phyloP scores from a whole-genome alignment of 1,140 invertebrate species.

The Drosophila azteca region DNA sequence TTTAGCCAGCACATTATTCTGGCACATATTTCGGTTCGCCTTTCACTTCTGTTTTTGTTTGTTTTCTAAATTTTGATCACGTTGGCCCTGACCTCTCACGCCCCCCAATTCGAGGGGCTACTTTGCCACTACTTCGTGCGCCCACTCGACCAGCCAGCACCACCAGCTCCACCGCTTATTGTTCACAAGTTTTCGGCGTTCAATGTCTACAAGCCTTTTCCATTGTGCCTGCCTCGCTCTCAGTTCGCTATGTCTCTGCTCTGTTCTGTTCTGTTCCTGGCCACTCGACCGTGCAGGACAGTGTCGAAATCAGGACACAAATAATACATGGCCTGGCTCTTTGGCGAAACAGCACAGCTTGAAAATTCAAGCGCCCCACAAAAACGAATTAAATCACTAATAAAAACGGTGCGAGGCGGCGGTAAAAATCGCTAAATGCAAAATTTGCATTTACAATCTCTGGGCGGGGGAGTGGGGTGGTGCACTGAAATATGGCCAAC shows the following conservation, averaged over 20 bases:
- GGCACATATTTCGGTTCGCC: constrained; percentile 40
- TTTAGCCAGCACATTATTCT: constrained; percentile 23
- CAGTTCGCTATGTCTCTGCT: background rate
- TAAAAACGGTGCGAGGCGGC: constrained; percentile 44
- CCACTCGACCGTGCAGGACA: constrained; percentile 32
- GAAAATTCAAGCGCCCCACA: constrained; percentile 32
- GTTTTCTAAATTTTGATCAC: constrained; percentile 72
- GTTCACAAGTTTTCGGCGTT: constrained; percentile 50
- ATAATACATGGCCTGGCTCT: too few relatives aligned
- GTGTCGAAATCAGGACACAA: constrained; percentile 20
- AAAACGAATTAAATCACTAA: constrained; percentile 59
- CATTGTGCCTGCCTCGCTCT: constrained; percentile 16
- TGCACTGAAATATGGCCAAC: constrained; percentile 59
- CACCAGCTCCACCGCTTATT: constrained; percentile 33
- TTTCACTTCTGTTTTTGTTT: constrained; percentile 57
- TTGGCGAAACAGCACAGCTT: constrained; percentile 7
- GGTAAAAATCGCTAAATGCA: constrained; percentile 60
- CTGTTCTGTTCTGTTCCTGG: constrained; percentile 26
- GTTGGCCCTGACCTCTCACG: constrained; percentile 43
- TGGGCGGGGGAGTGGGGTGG: background rate
- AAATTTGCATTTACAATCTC: constrained; percentile 77
- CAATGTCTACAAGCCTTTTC: constrained; percentile 33
- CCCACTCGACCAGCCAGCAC: background rate
- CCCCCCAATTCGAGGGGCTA: constrained; percentile 16
- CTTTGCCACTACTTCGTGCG: constrained; percentile 23